Evolutionary conservation across 92 coral and sea anemone genomes (phyloP).

Genomic region (Chrysogorgia sp.): DNA sequence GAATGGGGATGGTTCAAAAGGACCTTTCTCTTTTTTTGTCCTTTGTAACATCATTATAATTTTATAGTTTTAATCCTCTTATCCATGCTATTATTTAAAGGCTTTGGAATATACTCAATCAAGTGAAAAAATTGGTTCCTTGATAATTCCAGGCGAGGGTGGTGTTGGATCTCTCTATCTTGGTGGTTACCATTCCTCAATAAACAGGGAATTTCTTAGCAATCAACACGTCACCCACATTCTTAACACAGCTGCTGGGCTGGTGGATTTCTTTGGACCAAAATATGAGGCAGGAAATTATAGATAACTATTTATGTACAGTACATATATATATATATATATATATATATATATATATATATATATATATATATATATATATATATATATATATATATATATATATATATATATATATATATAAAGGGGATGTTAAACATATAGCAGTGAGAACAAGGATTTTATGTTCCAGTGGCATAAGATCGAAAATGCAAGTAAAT

Average conservation of each 20-base stretch:
- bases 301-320: no score
- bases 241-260: constrained; percentile 28
- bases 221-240: constrained; percentile 26
- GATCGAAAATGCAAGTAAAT: no score
- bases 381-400: no score
- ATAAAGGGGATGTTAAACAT: no score
- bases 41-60: background rate
- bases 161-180: constrained; percentile 14
- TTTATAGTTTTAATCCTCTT: background rate
- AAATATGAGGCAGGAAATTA: constrained; percentile 18
- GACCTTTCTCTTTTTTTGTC: background rate
- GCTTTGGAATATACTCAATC: constrained; percentile 39
- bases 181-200: constrained; percentile 30
- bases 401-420: no score
- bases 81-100: background rate
- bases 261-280: constrained; percentile 44
- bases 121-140: constrained; percentile 18
- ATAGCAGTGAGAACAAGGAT: no score
- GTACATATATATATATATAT: no score
- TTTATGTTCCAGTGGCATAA: no score
- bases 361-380: no score
- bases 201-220: constrained; percentile 19
- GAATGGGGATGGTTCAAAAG: background rate
- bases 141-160: constrained; percentile 10
- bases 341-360: no score